Conservation (phyloP, 2,113 vertebrate genomes). For the Vanacampus margaritifer region DNA sequence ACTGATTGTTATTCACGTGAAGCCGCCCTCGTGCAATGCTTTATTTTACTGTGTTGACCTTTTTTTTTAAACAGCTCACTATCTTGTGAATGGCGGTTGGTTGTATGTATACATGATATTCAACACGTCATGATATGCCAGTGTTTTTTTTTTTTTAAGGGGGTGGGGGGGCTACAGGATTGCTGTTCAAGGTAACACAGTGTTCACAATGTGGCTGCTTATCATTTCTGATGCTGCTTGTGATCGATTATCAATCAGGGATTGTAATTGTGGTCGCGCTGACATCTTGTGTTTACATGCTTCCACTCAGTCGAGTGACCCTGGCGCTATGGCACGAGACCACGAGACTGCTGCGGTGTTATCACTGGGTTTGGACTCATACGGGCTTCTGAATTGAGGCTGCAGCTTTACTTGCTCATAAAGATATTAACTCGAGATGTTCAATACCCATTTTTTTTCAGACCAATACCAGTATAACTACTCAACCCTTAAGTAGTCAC, state of each 20-base stretch:
- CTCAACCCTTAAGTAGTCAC: too few relatives aligned
- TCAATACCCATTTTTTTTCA: too few relatives aligned
- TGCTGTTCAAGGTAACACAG: constrained; percentile 28
- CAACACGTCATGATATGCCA: constrained; percentile 17
- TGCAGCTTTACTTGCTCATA: constrained; percentile 7
- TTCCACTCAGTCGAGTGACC: constrained; percentile 20
- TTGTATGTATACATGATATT: constrained; percentile 25
- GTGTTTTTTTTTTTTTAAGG: constrained; percentile 5
- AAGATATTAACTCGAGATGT: background rate
- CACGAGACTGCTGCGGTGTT: constrained; percentile 24
- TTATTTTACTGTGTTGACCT: constrained; percentile 36
- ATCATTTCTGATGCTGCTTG: constrained; percentile 52
- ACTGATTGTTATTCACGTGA: constrained; percentile 22
- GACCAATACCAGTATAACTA: too few relatives aligned
- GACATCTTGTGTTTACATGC: constrained; percentile 47
- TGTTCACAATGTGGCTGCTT: constrained; percentile 19
- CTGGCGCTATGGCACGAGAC: constrained; percentile 32
- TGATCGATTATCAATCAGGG: constrained; percentile 55
- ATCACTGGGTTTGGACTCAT: constrained; percentile 10
- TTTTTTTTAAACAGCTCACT: constrained; percentile 24
- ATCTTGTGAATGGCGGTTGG: constrained; percentile 40
- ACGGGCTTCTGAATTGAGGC: background rate
- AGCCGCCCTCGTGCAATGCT: constrained; percentile 21
- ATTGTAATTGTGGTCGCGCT: constrained; percentile 54
- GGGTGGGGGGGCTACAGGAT: constrained; percentile 10